phyloP scores from a whole-genome alignment of 1,140 invertebrate species.

The Drosophila cardini region DNA sequence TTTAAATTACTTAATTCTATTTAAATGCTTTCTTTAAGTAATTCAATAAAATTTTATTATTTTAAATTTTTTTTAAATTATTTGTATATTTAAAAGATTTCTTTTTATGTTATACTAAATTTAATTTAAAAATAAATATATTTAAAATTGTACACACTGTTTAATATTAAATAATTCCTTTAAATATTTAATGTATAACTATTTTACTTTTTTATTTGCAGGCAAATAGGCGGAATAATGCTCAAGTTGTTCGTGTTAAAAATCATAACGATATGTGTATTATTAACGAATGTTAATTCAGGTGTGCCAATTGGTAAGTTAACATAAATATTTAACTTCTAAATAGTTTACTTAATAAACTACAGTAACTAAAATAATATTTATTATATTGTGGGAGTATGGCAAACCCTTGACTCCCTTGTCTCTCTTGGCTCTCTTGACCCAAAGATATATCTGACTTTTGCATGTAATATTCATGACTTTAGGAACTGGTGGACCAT shows the following conservation, averaged over 20 bases:
- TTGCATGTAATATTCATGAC: conserved; percentile 1
- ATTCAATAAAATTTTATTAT: too few species aligned
- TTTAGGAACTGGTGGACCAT: conserved; percentile 81
- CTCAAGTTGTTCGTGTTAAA: conserved; percentile 69
- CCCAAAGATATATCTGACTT: not conserved
- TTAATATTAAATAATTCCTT: not conserved
- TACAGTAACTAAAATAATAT: too few species aligned
- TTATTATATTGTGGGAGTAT: not conserved
- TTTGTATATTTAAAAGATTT: too few species aligned
- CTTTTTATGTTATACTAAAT: too few species aligned
- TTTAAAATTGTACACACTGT: too few species aligned
- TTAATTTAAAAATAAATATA: too few species aligned
- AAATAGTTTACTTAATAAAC: too few species aligned
- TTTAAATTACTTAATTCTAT: too few species aligned
- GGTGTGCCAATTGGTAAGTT: conserved; percentile 81
- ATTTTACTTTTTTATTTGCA: conserved; percentile 31
- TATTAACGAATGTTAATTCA: conserved; percentile 77
- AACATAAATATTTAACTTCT: too few species aligned
- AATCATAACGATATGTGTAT: conserved; percentile 79
- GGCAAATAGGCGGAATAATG: conserved; percentile 81
- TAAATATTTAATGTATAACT: not conserved
- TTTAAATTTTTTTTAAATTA: too few species aligned
- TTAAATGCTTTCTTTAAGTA: too few species aligned
- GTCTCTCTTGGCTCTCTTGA: too few species aligned
- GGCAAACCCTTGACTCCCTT: not conserved